Base-by-base conservation (phyloP, 1,140 invertebrate genomes). In the Cephus cinctus region DNA sequence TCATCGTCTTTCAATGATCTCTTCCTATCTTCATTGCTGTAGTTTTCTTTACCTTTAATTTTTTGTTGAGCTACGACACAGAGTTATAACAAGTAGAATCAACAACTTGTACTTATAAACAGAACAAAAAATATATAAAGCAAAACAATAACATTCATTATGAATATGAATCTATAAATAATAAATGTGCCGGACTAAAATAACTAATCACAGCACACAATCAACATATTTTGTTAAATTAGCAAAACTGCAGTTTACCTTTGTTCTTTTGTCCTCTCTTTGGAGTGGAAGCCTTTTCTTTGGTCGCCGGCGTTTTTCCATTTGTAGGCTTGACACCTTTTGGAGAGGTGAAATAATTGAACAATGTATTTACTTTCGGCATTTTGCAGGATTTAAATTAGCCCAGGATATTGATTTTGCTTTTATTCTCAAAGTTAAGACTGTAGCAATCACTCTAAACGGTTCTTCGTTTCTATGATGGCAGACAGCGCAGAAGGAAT, bases 291-390 rank as follows among this genome's bases (percentile, higher is more conserved):
- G 59, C 14, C n/a, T 62, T 62, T 38, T 47, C 9, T 16, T 53
- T 55, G n/a, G 53, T 14, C 14, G 55, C 25, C 6, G 41, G 47
- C 9, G 53, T 48, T 5, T 47, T 46, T 18, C 52, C 47, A 30
- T 40, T 50, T 5, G 41, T 5, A 25, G 45, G 30, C 8, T 63
- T 63, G 1, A 36, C 43, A 51, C 43, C 49, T 38, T 67, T 73
- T 2, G 71, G 70, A 6, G 71, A 73, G 2, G 59, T 56, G 27
- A 74, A 74, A 48, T 74, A 74, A 59, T 73, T 73, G 9, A 62
- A 63, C 31, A 74, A 49, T 1, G 71, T 71, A 16, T 71, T 74
- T 31, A 65, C 57, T 40, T 71, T 71, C 4, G 63, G 43, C 59
- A 60, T 65, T 9, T 59, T 63, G 14, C 8, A 3, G n/a, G n/a